phyloP scores from a whole-genome alignment of 1,140 invertebrate genomes.

The Tetragnatha versicolor region DNA sequence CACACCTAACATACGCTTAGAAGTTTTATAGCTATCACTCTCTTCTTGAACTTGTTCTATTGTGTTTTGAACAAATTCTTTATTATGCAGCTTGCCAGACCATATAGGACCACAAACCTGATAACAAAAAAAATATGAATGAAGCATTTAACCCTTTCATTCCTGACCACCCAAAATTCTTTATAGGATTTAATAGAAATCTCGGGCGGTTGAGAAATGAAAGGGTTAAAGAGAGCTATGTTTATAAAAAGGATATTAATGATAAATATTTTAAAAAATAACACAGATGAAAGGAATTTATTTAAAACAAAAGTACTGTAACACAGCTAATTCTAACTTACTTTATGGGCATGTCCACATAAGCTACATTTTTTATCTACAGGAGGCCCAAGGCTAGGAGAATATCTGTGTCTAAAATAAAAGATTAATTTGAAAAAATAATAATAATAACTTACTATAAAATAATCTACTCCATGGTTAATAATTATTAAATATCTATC shows the following conservation, averaged over 20 bases:
- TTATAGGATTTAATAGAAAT: background rate
- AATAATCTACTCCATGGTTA: background rate
- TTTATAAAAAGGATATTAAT: no score
- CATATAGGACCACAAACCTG: conserved; percentile 94
- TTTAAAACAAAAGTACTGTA: no score
- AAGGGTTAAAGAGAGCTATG: no score
- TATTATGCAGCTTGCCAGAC: conserved; percentile 83
- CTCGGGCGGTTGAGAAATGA: no score
- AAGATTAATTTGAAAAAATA: conserved; percentile 56
- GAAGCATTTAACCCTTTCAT: conserved; percentile 66
- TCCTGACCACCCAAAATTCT: background rate
- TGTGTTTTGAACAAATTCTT: conserved; percentile 73
- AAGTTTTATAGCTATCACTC: conserved; percentile 67
- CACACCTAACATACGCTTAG: conserved; percentile 75
- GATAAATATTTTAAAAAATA: no score
- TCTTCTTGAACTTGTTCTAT: conserved; percentile 51
- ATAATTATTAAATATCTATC: background rate
- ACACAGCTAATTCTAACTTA: background rate
- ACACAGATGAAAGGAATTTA: no score
- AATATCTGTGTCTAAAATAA: conserved; percentile 67
- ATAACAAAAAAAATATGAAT: conserved; percentile 26
- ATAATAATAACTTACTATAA: background rate
- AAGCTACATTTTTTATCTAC: conserved; percentile 75
- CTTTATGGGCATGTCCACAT: conserved; percentile 76
- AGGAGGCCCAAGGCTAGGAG: conserved; percentile 73